phyloP scores from a whole-genome alignment of 2,888 invertebrate genomes.

The Stenodera caucasica region DNA sequence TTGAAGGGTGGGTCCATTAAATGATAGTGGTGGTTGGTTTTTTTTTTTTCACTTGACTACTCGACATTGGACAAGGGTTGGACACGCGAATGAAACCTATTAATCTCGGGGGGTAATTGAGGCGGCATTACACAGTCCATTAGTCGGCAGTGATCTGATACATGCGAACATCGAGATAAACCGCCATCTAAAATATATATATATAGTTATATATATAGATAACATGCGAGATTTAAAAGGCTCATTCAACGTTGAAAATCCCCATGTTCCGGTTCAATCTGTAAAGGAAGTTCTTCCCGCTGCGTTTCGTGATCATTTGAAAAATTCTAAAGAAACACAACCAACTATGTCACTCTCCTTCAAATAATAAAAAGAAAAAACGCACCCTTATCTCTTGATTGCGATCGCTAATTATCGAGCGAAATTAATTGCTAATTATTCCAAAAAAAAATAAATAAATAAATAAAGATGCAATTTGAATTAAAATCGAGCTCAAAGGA shows the following conservation, averaged over 20 bases:
- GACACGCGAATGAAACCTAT: slow-evolving; percentile 38
- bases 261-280: slow-evolving; percentile 32
- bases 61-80: slow-evolving; percentile 36
- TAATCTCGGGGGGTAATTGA: slow-evolving; percentile 39
- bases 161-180: slow-evolving; percentile 36
- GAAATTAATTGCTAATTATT: not conserved
- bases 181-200: slow-evolving; percentile 17
- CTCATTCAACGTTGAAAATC: slow-evolving; percentile 27
- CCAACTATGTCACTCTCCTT: no score
- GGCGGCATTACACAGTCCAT: slow-evolving; percentile 40
- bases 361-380: no score
- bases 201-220: slow-evolving; percentile 1
- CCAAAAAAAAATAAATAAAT: no score
- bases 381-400: no score
- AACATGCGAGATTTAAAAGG: slow-evolving; percentile 34
- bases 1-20: slow-evolving; percentile 31
- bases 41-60: slow-evolving; percentile 27
- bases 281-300: slow-evolving; percentile 17
- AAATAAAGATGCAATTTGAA: not conserved
- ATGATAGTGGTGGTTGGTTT: not conserved
- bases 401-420: no score
- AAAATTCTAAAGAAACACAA: no score
- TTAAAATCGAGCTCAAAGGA: not conserved
- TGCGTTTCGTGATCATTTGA: not conserved
- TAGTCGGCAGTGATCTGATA: slow-evolving; percentile 38